Evolutionary conservation across 1,140 invertebrate genomes (phyloP).

Genomic region (Centruroides sculpturatus): DNA sequence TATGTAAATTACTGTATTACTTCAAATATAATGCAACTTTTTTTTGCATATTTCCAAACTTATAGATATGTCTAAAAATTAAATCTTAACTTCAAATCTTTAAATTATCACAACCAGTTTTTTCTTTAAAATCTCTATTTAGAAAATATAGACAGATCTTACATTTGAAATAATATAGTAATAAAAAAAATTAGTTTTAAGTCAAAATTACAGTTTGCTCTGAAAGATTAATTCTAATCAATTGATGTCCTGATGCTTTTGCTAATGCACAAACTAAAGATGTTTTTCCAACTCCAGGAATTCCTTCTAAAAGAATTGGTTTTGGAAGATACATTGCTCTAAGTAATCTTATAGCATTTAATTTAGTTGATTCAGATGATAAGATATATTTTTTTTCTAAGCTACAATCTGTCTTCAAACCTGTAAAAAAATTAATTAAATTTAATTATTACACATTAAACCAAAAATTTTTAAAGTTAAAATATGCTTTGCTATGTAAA

Average conservation of each 20-base stretch:
- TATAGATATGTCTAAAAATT: too few relatives aligned
- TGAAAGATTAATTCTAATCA: conserved; percentile 91
- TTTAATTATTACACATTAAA: too few relatives aligned
- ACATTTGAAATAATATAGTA: conserved; percentile 2
- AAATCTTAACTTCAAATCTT: too few relatives aligned
- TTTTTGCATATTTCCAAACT: too few relatives aligned
- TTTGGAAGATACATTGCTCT: conserved; percentile 73
- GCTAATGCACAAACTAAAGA: conserved; percentile 86
- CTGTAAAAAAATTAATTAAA: too few relatives aligned
- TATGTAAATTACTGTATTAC: too few relatives aligned
- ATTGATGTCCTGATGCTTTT: conserved; percentile 55
- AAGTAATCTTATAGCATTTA: conserved; percentile 69
- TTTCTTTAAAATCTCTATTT: too few relatives aligned
- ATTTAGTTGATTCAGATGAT: conserved; percentile 62
- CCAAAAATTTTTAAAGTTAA: too few relatives aligned
- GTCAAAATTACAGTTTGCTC: conserved; percentile 70
- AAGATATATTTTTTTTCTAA: conserved; percentile 30
- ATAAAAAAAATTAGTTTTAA: conserved; percentile 2
- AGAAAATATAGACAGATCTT: background rate
- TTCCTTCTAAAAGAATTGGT: conserved; percentile 90
- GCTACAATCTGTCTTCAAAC: too few relatives aligned
- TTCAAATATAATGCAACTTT: too few relatives aligned
- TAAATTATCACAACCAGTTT: too few relatives aligned
- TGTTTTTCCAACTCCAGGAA: conserved; percentile 96
- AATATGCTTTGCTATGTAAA: too few relatives aligned